Conservation (phyloP, 2,797 vertebrate species). For the Acipenser oxyrinchus region DNA sequence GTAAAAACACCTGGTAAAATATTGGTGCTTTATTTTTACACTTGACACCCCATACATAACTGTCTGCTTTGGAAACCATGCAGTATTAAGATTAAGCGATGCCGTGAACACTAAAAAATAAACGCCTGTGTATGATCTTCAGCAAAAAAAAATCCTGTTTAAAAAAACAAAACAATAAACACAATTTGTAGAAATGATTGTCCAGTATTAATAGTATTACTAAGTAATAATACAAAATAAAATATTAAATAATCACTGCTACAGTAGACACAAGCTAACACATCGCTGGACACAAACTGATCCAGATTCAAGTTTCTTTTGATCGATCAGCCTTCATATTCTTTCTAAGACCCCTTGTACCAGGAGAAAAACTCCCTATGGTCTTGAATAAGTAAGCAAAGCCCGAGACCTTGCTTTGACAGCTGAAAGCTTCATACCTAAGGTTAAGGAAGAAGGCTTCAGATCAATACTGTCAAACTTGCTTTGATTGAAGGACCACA, state of each 20-base stretch:
- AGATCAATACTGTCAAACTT: conserved; percentile 13
- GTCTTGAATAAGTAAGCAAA: conserved; percentile 10
- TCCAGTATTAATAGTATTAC: too few relatives aligned
- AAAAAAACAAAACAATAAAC: too few relatives aligned
- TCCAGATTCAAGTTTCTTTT: conserved; percentile 6
- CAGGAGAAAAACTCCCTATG: conserved; percentile 4
- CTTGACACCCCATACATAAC: too few relatives aligned
- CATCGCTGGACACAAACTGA: not conserved
- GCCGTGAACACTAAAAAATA: too few relatives aligned
- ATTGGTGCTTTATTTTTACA: too few relatives aligned
- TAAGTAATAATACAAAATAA: too few relatives aligned
- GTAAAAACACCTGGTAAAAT: too few relatives aligned
- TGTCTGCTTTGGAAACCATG: too few relatives aligned
- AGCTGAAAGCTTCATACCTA: conserved; percentile 9
- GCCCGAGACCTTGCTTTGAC: conserved; percentile 11
- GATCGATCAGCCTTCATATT: conserved; percentile 11
- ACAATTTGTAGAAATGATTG: too few relatives aligned
- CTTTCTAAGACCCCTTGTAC: not conserved
- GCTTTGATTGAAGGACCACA: conserved; percentile 7
- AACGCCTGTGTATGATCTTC: too few relatives aligned
- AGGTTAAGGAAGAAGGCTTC: conserved; percentile 12
- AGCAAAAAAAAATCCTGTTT: too few relatives aligned
- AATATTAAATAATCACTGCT: conserved; percentile 2
- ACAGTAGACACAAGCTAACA: not conserved
- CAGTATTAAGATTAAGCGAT: too few relatives aligned